These are phyloP conservation scores for Petromus typicus DNA, from an alignment of 2,113 vertebrate species.

Conservation along the genomic window DNA sequence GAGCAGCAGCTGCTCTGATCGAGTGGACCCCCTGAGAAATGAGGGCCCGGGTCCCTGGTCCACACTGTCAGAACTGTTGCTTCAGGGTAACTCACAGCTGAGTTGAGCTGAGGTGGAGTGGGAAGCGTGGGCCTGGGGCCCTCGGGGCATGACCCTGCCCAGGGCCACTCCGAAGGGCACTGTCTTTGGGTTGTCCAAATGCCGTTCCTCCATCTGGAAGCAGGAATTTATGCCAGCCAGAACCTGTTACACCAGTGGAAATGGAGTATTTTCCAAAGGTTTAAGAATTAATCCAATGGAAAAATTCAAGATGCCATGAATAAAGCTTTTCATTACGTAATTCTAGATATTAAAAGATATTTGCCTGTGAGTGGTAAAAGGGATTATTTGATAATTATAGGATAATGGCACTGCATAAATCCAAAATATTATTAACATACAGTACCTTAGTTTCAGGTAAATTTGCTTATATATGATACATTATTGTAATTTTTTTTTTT, in stretches of 20 bases:
- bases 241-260: not conserved
- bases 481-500: not conserved
- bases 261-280: not conserved
- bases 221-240: not conserved
- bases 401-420: not conserved
- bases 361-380: not conserved
- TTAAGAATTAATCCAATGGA: conserved; percentile 38
- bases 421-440: not conserved
- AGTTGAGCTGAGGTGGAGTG: not conserved
- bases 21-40: not conserved
- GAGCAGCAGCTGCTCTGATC: not conserved
- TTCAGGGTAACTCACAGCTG: too few relatives aligned
- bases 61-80: not conserved
- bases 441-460: conserved; percentile 26
- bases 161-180: not conserved
- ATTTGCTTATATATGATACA: not conserved
- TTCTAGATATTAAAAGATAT: conserved; percentile 13
- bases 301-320: conserved; percentile 17
- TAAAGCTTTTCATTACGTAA: conserved; percentile 31
- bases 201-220: not conserved
- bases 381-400: not conserved
- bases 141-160: rapidly evolving
- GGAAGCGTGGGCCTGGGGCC: rapidly evolving
- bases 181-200: too few relatives aligned
- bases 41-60: not conserved